Evolutionary conservation across 2,888 invertebrate species (phyloP).

Genomic region (Agelastica alni): DNA sequence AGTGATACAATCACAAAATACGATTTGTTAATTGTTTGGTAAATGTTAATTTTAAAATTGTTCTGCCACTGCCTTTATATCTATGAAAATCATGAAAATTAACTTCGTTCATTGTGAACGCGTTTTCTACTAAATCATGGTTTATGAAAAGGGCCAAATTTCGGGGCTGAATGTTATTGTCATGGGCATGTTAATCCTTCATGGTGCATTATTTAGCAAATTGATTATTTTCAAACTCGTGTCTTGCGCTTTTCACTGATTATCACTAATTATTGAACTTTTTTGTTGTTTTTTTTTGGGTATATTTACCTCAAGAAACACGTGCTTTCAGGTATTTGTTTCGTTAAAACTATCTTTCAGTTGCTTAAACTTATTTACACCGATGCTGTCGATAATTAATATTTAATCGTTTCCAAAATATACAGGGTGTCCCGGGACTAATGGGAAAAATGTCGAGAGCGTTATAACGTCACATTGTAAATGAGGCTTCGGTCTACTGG

Average conservation of each 20-base stretch:
- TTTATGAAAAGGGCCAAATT: conserved; percentile 27
- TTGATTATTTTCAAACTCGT: conserved; percentile 27
- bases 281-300: neutral
- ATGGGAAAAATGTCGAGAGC: too few relatives aligned
- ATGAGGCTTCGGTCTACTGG: too few relatives aligned
- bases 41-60: too few relatives aligned
- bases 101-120: conserved; percentile 24
- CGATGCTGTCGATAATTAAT: too few relatives aligned
- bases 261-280: conserved; percentile 8
- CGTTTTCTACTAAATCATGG: conserved; percentile 36
- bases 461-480: too few relatives aligned
- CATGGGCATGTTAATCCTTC: conserved; percentile 26
- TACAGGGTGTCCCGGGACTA: too few relatives aligned
- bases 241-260: conserved; percentile 16
- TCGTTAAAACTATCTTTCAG: too few relatives aligned
- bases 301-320: neutral
- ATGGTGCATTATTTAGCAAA: conserved; percentile 30
- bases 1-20: too few relatives aligned
- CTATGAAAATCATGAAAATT: conserved; percentile 29
- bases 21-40: too few relatives aligned
- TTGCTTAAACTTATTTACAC: too few relatives aligned
- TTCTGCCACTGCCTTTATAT: conserved; percentile 20
- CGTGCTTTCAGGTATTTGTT: neutral
- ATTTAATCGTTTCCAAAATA: too few relatives aligned
- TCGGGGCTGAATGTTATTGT: conserved; percentile 28